Percentiles rank a stretch among this genome's conserved stretches.
phyloP scores from a whole-genome alignment of 2,888 invertebrate species.

The Salticus scenicus region DNA sequence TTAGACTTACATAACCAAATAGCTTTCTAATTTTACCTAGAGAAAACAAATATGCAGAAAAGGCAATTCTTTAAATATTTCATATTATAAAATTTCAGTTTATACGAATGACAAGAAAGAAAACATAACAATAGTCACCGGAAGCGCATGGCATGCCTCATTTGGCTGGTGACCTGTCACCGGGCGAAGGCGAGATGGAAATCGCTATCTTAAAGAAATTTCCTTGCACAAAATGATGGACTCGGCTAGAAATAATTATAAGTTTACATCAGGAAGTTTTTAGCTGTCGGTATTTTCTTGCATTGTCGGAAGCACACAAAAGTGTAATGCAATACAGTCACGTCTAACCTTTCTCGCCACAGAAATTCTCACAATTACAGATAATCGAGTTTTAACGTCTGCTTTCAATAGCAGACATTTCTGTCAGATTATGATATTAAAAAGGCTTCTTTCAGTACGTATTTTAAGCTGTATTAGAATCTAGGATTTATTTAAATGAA shows the following conservation, averaged over 20 bases:
- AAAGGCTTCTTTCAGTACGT: no score
- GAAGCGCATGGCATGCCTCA: slow-evolving; percentile 58
- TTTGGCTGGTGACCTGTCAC: slow-evolving; percentile 47
- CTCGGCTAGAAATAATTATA: slow-evolving; percentile 39
- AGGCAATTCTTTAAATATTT: no score
- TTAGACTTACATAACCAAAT: no score
- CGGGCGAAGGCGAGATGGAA: slow-evolving; percentile 32
- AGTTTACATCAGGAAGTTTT: slow-evolving; percentile 28
- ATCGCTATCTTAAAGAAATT: slow-evolving; percentile 40
- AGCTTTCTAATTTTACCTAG: no score
- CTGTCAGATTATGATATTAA: no score
- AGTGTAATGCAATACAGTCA: background rate
- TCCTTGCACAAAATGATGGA: slow-evolving; percentile 37
- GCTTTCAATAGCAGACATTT: no score
- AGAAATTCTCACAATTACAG: background rate
- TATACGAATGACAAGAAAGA: no score
- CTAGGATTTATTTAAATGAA: no score
- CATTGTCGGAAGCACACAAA: background rate
- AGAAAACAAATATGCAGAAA: no score
- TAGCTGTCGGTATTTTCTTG: slow-evolving; percentile 30
- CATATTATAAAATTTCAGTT: no score
- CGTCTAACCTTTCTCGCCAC: background rate
- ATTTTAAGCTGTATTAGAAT: no score
- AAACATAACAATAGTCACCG: slow-evolving; percentile 47
- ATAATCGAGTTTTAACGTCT: background rate